Percentiles rank a stretch among this genome's conserved stretches.
Evolutionary conservation across 2,888 invertebrate species (phyloP).

Genomic region (Leucophenga maculata): DNA sequence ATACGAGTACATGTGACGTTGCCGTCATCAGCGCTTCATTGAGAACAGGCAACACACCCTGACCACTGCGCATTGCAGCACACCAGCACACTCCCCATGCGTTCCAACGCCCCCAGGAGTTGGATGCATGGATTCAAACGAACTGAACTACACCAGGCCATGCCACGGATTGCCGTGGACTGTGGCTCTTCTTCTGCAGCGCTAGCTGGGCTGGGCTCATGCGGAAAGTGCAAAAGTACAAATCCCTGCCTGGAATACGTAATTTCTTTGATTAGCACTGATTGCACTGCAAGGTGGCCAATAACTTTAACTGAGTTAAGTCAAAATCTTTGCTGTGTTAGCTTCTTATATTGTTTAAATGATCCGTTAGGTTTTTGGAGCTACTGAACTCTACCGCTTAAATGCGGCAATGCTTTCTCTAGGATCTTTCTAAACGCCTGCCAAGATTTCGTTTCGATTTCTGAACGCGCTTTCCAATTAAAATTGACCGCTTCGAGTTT

Average conservation of each 20-base stretch:
- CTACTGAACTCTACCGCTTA: not conserved
- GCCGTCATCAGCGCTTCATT: constrained; percentile 3
- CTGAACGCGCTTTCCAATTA: constrained; percentile 19
- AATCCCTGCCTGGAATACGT: constrained; percentile 70
- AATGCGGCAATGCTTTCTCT: constrained; percentile 3
- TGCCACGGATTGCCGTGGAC: not conserved
- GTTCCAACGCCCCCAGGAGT: too few species aligned
- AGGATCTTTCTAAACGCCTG: constrained; percentile 18
- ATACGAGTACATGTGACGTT: constrained; percentile 42
- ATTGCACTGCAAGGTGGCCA: constrained; percentile 2
- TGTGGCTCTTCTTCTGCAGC: not conserved
- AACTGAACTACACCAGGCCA: too few species aligned
- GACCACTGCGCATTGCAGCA: not conserved
- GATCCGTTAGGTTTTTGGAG: not conserved
- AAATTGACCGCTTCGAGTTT: not conserved
- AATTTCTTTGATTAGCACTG: constrained; percentile 45
- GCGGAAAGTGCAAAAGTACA: constrained; percentile 72
- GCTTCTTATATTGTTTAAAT: not conserved
- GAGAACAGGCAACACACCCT: constrained; percentile 12
- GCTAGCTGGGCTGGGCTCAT: constrained; percentile 38
- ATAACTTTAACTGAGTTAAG: not conserved
- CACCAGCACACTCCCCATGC: too few species aligned
- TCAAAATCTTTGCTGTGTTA: too few species aligned
- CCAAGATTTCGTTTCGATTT: not conserved
- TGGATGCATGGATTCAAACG: too few species aligned